These are phyloP conservation scores for human (Homo sapiens) DNA, from an alignment of 2,113 vertebrate species.

Conservation along the genomic window GRCh38 chr4:64330001-64330500, in stretches of 20 bases:
- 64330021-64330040: background rate
- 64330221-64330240: background rate
- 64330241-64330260: background rate
- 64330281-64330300: background rate
- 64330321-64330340: background rate
- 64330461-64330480: background rate
- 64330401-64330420: background rate
- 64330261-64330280: background rate
- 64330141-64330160: conserved; percentile 7
- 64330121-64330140: background rate
- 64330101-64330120: background rate
- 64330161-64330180: background rate
- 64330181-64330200: background rate
- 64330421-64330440: background rate
- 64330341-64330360: background rate
- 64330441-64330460: background rate
- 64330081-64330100: background rate
- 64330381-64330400: background rate
- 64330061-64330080: background rate
- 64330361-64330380: background rate
- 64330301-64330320: background rate
- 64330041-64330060: background rate
- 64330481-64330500: background rate
- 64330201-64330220: background rate
- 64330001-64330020: background rate